Conservation (phyloP, 2,888 invertebrate genomes). For the Merodon equestris region DNA sequence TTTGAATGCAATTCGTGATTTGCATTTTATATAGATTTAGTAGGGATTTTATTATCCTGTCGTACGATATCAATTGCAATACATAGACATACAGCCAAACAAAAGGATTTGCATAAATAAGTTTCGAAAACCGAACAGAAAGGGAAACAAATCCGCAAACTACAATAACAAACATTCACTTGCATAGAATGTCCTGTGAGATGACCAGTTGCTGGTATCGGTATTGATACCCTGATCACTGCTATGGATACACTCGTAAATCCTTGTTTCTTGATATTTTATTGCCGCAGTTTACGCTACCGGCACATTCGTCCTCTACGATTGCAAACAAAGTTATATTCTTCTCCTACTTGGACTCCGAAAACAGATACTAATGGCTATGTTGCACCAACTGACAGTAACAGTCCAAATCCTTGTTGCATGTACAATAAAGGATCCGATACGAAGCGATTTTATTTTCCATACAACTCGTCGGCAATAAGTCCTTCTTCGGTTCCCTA, state of each 20-base stretch:
- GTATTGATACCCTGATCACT: slow-evolving; percentile 63
- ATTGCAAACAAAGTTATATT: slow-evolving; percentile 43
- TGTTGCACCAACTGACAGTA: slow-evolving; percentile 23
- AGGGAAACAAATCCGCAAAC: neutral
- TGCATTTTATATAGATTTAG: slow-evolving; percentile 68
- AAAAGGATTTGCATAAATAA: slow-evolving; percentile 63
- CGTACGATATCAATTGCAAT: slow-evolving; percentile 65
- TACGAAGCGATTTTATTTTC: too few relatives aligned
- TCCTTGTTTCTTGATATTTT: slow-evolving; percentile 54
- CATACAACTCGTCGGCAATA: too few relatives aligned
- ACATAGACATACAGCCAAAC: slow-evolving; percentile 45
- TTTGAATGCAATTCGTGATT: slow-evolving; percentile 67
- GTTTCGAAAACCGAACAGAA: slow-evolving; percentile 14
- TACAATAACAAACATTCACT: slow-evolving; percentile 36
- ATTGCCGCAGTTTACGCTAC: slow-evolving; percentile 54
- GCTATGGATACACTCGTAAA: slow-evolving; percentile 55
- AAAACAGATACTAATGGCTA: slow-evolving; percentile 57
- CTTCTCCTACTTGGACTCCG: slow-evolving; percentile 22
- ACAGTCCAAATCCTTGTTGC: slow-evolving; percentile 3
- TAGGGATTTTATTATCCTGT: slow-evolving; percentile 67
- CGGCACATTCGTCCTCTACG: slow-evolving; percentile 32
- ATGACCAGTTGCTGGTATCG: slow-evolving; percentile 52
- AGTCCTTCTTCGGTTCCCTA: too few relatives aligned
- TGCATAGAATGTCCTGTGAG: slow-evolving; percentile 45
- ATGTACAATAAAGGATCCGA: neutral